Evolutionary conservation across 2,113 vertebrate species (phyloP), one percentile per base, ranked within the genome.

Genomic region (Oostethus manadensis): DNA sequence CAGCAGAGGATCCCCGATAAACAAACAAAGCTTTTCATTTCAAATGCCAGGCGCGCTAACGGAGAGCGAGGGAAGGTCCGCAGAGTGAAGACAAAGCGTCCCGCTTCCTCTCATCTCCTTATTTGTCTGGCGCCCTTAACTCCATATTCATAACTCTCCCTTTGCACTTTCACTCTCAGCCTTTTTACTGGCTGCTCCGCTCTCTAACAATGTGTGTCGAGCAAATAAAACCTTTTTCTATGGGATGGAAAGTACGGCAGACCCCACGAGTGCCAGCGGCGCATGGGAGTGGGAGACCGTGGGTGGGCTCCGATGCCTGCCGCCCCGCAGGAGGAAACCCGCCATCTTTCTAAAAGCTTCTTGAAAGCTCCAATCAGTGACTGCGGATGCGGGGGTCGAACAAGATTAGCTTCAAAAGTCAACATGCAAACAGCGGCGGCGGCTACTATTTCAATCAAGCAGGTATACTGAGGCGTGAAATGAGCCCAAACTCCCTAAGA

Each of bases 181-280:
- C 82, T 76, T 85, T 86, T 83, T 86, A 85, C 86, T 81, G 84
- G 84, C 86, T 83, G 82, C 86, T 84, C 84, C 84, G 83, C 81
- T 83, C 83, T 81, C 86, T 85, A 86, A 88, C 84, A 86, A 86
- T 86, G 81, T 85, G 84, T 86, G 82, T 81, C 77, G 82, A 84
- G 86, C 81, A 18, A 81, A 88, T 88, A 88, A 85, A 88, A 86
- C 78, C n/a, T 84, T 88, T 88, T 88, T 86, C 81, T 79, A 82
- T 64, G 71, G 74, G 73, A 77, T 80, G 85, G 86, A 88, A 88
- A 88, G 86, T 82, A 86, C 73, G 79, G 79, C 79, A 66, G 79
- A 74, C 69, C 58, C 74, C 71, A 81, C 75, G 73, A 82, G 71
- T 80, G 79, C 81, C 80, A 76, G 72, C 77, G 77, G 68, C 48